These are phyloP conservation scores for Cariama cristata DNA, from an alignment of 2,113 vertebrate genomes.

Conservation along the genomic window DNA sequence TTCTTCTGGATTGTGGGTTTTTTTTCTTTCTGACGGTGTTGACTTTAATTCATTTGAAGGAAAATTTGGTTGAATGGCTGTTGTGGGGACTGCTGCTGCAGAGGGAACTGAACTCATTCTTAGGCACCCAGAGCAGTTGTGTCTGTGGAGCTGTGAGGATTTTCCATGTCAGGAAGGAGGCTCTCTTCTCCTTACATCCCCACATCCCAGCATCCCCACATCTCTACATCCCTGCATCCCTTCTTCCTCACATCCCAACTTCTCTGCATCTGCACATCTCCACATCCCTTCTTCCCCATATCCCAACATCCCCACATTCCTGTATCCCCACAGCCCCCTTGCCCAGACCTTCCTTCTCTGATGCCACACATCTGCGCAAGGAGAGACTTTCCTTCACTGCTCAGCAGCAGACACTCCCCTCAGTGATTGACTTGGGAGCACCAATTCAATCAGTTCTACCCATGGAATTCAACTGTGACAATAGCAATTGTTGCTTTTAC, in stretches of 20 bases:
- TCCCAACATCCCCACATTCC: not conserved
- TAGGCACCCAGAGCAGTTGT: not conserved
- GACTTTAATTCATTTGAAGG: not conserved
- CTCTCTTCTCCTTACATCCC: not conserved
- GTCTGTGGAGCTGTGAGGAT: not conserved
- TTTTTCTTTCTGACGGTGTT: fast-evolving
- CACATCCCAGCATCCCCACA: not conserved
- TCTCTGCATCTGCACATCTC: no score
- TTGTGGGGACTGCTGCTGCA: not conserved
- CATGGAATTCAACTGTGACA: not conserved
- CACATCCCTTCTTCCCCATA: not conserved
- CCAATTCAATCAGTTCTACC: not conserved
- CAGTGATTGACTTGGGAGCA: not conserved
- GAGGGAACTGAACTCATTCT: not conserved
- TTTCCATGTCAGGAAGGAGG: not conserved
- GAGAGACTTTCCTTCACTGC: not conserved
- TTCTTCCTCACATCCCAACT: not conserved
- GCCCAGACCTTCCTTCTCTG: not conserved
- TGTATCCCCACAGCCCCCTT: not conserved
- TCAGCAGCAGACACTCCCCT: not conserved
- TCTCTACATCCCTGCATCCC: no score
- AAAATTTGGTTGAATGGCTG: not conserved
- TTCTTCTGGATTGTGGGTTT: not conserved
- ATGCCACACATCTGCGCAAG: not conserved
- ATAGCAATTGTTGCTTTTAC: not conserved